Conservation (phyloP, 2,888 invertebrate species). For the Tupiocoris notatus region DNA sequence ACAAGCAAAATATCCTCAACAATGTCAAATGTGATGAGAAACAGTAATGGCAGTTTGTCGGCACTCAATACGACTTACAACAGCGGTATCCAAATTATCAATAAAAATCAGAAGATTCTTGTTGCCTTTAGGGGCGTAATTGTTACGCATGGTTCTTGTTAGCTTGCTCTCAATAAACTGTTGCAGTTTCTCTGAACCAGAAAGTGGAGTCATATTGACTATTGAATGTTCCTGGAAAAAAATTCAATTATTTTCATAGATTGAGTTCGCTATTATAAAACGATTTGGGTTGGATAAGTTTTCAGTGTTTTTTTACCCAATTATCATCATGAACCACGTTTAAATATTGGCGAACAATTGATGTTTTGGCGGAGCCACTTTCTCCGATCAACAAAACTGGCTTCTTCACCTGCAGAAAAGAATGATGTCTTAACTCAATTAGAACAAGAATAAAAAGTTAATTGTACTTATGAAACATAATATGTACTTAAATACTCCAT, state of each 20-base stretch:
- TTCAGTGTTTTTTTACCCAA: not conserved
- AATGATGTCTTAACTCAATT: not conserved
- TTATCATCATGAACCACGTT: not conserved
- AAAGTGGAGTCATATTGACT: constrained; percentile 11
- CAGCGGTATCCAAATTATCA: constrained; percentile 94
- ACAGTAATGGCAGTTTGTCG: too few relatives aligned
- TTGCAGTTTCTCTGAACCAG: constrained; percentile 5
- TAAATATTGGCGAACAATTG: constrained; percentile 23
- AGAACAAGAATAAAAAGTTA: too few relatives aligned
- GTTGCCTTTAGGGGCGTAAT: constrained; percentile 85
- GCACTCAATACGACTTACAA: constrained; percentile 59
- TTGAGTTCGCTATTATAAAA: too few relatives aligned
- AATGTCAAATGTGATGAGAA: too few relatives aligned
- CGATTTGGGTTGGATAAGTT: not conserved
- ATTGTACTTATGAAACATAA: too few relatives aligned
- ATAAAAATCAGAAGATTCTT: constrained; percentile 87
- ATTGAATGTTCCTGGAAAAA: constrained; percentile 17
- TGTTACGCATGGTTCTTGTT: constrained; percentile 61
- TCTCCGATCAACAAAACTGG: constrained; percentile 20
- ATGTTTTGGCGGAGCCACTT: constrained; percentile 31
- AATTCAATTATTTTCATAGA: not conserved
- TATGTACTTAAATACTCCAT: too few relatives aligned
- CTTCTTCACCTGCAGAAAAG: constrained; percentile 15
- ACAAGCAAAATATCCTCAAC: not conserved
- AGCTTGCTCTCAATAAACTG: constrained; percentile 2